Evolutionary conservation across 2,888 invertebrate genomes (phyloP).

Genomic region (Drosophila sordidula): DNA sequence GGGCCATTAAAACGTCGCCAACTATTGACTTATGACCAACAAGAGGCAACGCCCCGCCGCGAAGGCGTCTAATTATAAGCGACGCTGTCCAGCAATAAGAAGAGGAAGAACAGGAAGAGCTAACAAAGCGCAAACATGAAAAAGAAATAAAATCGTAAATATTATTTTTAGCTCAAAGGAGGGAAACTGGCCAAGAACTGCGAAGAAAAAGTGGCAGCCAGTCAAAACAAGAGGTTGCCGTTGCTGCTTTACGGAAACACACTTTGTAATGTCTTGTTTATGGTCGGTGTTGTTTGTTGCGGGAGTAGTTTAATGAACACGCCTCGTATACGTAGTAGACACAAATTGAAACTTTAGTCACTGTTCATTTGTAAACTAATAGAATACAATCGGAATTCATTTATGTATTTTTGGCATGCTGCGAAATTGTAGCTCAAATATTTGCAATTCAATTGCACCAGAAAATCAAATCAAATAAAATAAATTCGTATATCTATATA

Average conservation of each 20-base stretch:
- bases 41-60: conserved; percentile 24
- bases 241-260: conserved; percentile 32
- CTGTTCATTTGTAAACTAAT: conserved; percentile 63
- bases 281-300: conserved; percentile 15
- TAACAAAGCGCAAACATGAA: conserved; percentile 51
- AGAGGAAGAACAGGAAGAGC: conserved; percentile 43
- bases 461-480: conserved; percentile 50
- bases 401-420: conserved; percentile 58
- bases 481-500: conserved; percentile 28
- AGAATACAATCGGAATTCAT: conserved; percentile 62
- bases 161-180: conserved; percentile 64
- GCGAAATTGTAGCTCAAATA: conserved; percentile 65
- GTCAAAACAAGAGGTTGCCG: conserved; percentile 11
- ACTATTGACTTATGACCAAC: conserved; percentile 76
- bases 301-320: conserved; percentile 55
- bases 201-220: conserved; percentile 25
- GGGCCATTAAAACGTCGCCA: conserved; percentile 74
- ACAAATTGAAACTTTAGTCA: conserved; percentile 68
- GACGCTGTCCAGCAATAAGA: conserved; percentile 38
- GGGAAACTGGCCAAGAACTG: conserved; percentile 14
- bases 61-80: conserved; percentile 65
- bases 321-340: conserved; percentile 45
- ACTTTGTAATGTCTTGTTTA: conserved; percentile 28
- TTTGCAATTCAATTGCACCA: conserved; percentile 77
- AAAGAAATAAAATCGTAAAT: conserved; percentile 69